Percentiles rank a stretch among this genome's conserved stretches.
These are phyloP conservation scores for Marmota monax DNA, from an alignment of 2,113 vertebrate species.

Conservation along the genomic window DNA sequence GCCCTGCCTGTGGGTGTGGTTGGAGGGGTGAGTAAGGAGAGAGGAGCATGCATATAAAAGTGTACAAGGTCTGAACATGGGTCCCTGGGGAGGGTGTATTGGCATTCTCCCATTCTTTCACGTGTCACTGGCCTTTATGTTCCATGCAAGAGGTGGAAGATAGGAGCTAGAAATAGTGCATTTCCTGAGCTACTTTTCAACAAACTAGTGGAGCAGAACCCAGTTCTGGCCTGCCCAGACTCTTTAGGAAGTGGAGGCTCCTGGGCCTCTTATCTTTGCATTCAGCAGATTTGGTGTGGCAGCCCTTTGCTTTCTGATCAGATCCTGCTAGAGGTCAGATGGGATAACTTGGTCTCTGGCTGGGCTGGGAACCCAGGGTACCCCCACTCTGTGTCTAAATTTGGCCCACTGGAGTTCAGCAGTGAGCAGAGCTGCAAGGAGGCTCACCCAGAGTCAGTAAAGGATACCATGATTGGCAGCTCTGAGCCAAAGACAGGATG, in stretches of 20 bases:
- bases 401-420: not conserved
- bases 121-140: not conserved
- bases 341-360: not conserved
- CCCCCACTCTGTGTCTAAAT: not conserved
- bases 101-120: not conserved
- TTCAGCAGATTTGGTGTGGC: not conserved
- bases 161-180: not conserved
- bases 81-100: accelerated
- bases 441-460: not conserved
- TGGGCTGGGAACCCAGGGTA: not conserved
- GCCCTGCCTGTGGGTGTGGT: accelerated
- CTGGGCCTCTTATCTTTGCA: not conserved
- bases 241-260: not conserved
- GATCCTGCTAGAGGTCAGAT: not conserved
- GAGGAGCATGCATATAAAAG: accelerated
- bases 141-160: accelerated
- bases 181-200: not conserved
- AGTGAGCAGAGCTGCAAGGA: not conserved
- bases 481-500: not conserved
- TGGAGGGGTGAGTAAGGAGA: not conserved
- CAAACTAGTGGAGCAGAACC: not conserved
- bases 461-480: not conserved
- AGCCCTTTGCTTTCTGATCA: not conserved
- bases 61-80: not conserved
- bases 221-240: not conserved